A percentile compares a stretch with the other conserved stretches of the same genome.
Evolutionary conservation across 1,140 invertebrate genomes (phyloP).

Genomic region (Alviniconcha marisindica): DNA sequence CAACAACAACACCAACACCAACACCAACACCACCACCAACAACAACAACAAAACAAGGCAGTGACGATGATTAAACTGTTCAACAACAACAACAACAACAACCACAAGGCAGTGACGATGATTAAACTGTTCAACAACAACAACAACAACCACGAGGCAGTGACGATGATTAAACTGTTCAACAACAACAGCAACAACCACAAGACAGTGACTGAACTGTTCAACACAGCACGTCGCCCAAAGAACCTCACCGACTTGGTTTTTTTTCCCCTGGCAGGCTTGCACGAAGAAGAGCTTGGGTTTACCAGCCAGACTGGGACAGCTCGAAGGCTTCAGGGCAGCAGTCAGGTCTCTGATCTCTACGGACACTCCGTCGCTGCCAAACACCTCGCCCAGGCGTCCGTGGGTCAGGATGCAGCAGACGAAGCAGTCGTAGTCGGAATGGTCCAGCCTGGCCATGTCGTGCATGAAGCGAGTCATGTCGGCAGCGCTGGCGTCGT

Average conservation of each 20-base stretch:
- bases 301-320: slow-evolving; percentile 64
- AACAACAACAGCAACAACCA: no score
- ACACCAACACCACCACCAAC: no score
- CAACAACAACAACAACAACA: no score
- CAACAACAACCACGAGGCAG: no score
- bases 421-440: slow-evolving; percentile 60
- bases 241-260: slow-evolving; percentile 58
- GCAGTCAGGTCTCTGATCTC: slow-evolving; percentile 61
- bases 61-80: no score
- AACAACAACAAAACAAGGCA: no score
- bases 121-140: no score
- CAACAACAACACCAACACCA: no score
- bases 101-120: no score
- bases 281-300: slow-evolving; percentile 75
- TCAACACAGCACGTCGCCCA: no score
- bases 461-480: slow-evolving; percentile 35
- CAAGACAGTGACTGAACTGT: no score
- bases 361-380: slow-evolving; percentile 58
- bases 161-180: no score
- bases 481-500: slow-evolving; percentile 43
- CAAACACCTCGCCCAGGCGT: slow-evolving; percentile 62
- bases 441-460: slow-evolving; percentile 46
- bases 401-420: slow-evolving; percentile 72
- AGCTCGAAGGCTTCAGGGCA: slow-evolving; percentile 61
- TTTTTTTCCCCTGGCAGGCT: slow-evolving; percentile 73